A percentile compares a stretch with the other conserved stretches of the same genome.
These are phyloP conservation scores for Labrus mixtus DNA, from an alignment of 2,113 vertebrate genomes.

Conservation along the genomic window DNA sequence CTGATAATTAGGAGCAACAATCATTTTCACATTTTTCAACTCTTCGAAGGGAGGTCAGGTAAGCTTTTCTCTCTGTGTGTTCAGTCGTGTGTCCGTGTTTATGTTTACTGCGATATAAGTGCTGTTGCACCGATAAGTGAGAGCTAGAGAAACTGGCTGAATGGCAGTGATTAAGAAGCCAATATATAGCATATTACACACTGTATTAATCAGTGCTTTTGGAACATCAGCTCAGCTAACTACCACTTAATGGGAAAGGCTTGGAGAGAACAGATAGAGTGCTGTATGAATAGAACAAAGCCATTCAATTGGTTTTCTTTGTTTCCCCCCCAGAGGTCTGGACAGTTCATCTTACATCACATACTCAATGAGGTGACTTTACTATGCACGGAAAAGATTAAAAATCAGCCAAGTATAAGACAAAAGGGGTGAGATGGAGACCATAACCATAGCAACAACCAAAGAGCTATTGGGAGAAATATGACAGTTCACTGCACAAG, in stretches of 20 bases:
- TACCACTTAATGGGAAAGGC: constrained; percentile 64
- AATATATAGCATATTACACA: constrained; percentile 51
- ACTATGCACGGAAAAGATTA: constrained; percentile 68
- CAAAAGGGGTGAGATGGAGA: constrained; percentile 54
- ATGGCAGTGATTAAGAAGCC: constrained; percentile 56
- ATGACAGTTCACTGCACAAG: constrained; percentile 62
- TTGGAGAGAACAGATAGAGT: constrained; percentile 44
- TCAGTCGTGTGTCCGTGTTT: constrained; percentile 13
- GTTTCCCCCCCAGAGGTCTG: constrained; percentile 63
- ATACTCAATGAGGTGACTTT: constrained; percentile 65
- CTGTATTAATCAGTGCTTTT: constrained; percentile 67
- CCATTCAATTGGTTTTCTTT: constrained; percentile 67
- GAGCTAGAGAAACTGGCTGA: constrained; percentile 29
- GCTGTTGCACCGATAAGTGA: constrained; percentile 38
- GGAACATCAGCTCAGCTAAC: constrained; percentile 67
- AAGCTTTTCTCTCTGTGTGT: constrained; percentile 2
- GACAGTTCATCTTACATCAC: constrained; percentile 64
- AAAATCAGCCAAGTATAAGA: constrained; percentile 76
- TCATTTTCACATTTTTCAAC: constrained; percentile 38
- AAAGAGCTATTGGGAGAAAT: constrained; percentile 50
- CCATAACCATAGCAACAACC: constrained; percentile 71
- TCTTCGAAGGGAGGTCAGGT: constrained; percentile 41
- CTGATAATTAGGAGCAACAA: constrained; percentile 69
- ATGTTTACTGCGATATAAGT: constrained; percentile 44
- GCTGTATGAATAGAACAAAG: constrained; percentile 58